Evolutionary conservation across 2,113 vertebrate genomes (phyloP).

Genomic region (Strix aluco): DNA sequence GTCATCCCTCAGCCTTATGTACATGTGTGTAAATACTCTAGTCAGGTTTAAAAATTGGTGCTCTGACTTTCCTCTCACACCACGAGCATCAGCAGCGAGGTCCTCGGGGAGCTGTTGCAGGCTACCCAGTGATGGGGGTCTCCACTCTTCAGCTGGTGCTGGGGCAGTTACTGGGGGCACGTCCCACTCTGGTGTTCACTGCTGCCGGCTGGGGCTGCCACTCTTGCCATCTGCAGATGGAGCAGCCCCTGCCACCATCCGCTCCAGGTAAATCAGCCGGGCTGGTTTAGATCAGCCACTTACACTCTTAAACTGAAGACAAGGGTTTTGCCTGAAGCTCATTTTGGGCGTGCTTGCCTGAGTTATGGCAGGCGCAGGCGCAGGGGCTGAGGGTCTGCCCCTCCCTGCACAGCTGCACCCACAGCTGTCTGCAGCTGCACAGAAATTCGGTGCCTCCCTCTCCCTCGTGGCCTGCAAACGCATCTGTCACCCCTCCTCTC

Average conservation of each 20-base stretch:
- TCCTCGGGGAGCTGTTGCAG: rapidly evolving
- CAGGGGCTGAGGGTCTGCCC: not conserved
- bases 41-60: not conserved
- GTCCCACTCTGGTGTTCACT: not conserved
- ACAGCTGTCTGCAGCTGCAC: not conserved
- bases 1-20: constrained; percentile 2
- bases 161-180: rapidly evolving
- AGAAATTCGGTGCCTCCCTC: not conserved
- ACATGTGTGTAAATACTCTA: not conserved
- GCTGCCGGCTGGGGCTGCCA: rapidly evolving
- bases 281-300: not conserved
- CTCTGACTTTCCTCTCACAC: not conserved
- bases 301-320: not conserved
- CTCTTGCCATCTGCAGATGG: rapidly evolving
- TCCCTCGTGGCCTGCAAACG: not conserved
- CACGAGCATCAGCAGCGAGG: rapidly evolving
- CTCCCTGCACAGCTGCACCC: not conserved
- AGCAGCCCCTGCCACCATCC: not conserved
- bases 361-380: rapidly evolving
- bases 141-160: not conserved
- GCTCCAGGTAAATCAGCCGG: not conserved
- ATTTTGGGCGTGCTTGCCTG: not conserved
- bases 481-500: not conserved
- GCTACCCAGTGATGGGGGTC: no score
- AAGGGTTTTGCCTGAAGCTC: not conserved